Evolutionary conservation across 2,888 invertebrate genomes (phyloP).

Genomic region (Melipona bicolor): DNA sequence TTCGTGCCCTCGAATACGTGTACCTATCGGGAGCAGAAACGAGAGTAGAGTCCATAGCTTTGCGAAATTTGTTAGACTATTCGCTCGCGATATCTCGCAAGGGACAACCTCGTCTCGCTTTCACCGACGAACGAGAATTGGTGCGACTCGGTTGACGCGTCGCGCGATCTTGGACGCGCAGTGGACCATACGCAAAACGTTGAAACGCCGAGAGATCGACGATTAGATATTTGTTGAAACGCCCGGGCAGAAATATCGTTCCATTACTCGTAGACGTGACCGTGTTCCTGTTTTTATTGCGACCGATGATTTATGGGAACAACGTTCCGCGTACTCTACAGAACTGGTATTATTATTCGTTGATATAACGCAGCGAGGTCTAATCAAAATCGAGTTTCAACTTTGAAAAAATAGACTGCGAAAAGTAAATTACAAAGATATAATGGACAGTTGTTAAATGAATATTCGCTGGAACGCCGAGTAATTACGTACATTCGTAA

Average conservation of each 20-base stretch:
- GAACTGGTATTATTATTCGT: background rate
- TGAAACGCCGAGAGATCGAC: background rate
- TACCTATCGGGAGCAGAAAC: background rate
- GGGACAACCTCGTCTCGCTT: background rate
- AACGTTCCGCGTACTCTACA: background rate
- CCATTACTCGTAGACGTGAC: background rate
- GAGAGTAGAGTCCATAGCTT: background rate
- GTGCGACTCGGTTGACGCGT: background rate
- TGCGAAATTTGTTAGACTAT: background rate
- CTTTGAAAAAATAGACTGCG: background rate
- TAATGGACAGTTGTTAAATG: background rate
- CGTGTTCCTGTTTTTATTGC: background rate
- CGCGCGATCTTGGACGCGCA: background rate
- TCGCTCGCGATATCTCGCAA: no score
- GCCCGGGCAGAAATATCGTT: background rate
- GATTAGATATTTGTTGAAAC: background rate
- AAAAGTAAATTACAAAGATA: no score
- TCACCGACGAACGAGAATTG: no score
- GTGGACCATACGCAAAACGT: background rate
- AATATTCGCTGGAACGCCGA: background rate
- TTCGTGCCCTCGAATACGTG: background rate
- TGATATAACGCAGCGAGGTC: no score
- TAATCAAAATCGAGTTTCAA: background rate
- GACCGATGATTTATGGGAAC: background rate
- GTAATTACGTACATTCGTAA: background rate